These are phyloP conservation scores for Sialis lutaria DNA, from an alignment of 2,888 invertebrate genomes.

Conservation along the genomic window DNA sequence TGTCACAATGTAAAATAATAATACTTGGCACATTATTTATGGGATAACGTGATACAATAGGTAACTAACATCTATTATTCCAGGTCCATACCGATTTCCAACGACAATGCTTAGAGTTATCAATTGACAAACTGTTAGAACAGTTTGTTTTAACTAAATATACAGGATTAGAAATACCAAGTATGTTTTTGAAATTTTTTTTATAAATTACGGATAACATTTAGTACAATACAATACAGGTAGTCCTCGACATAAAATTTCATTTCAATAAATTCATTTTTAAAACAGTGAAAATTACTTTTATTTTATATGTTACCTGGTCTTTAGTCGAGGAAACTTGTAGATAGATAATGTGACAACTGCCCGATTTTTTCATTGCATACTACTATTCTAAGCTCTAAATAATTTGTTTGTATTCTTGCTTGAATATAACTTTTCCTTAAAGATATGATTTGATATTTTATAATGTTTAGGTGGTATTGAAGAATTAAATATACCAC, in stretches of 20 bases:
- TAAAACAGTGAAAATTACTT: not conserved
- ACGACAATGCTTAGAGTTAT: conserved; percentile 77
- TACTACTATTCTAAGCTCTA: too few species aligned
- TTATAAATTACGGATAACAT: not conserved
- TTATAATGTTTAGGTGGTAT: conserved; percentile 19
- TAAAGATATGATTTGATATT: not conserved
- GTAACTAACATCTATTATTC: conserved; percentile 4
- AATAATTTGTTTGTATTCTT: too few species aligned
- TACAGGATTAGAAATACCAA: conserved; percentile 85
- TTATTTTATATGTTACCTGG: not conserved
- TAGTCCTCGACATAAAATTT: too few species aligned
- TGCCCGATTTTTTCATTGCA: too few species aligned
- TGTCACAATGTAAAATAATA: too few species aligned
- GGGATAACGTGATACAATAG: too few species aligned
- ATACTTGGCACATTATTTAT: too few species aligned
- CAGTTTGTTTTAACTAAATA: conserved; percentile 85
- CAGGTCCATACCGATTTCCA: conserved; percentile 86
- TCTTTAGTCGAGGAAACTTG: too few species aligned
- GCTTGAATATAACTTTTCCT: too few species aligned
- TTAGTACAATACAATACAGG: too few species aligned
- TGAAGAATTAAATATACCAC: conserved; percentile 21
- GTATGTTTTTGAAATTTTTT: conserved; percentile 29
- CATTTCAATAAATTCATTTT: conserved; percentile 27
- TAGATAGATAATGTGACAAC: too few species aligned
- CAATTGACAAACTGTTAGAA: conserved; percentile 80